Percentiles rank a stretch among this genome's conserved stretches.
phyloP scores from a whole-genome alignment of 2,113 vertebrate species.

The Hippocampus barbouri region DNA sequence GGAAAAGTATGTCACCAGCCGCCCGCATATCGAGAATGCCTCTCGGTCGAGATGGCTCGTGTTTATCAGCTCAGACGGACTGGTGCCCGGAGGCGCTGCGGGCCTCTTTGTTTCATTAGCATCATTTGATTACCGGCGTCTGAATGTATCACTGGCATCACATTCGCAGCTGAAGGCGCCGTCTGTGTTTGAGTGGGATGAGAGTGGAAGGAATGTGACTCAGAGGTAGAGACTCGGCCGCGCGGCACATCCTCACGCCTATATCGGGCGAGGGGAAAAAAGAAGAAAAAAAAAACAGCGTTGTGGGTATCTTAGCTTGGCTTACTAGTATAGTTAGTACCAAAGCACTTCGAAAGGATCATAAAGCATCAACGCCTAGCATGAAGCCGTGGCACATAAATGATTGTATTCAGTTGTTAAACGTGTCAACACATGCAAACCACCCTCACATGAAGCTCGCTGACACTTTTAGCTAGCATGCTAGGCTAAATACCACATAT shows the following conservation, averaged over 20 bases:
- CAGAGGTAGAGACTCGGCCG: constrained; percentile 8
- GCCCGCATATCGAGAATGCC: background rate
- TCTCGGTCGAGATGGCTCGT: constrained; percentile 14
- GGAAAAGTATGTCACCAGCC: background rate
- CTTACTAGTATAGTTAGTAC: too few species aligned
- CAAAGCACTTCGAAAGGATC: too few species aligned
- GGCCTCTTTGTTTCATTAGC: constrained; percentile 44
- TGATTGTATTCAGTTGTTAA: too few species aligned
- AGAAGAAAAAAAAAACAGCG: background rate
- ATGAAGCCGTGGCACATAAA: too few species aligned
- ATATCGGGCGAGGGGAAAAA: background rate
- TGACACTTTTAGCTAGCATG: too few species aligned
- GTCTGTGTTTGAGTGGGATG: constrained; percentile 36
- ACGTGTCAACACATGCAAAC: too few species aligned
- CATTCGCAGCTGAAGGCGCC: constrained; percentile 24
- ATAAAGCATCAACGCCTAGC: too few species aligned
- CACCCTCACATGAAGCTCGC: too few species aligned
- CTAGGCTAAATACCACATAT: too few species aligned
- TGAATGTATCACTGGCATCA: constrained; percentile 29
- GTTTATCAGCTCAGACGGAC: constrained; percentile 16
- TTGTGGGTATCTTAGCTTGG: background rate
- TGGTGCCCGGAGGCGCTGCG: background rate
- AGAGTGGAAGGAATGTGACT: constrained; percentile 21
- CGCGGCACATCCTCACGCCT: constrained; percentile 9
- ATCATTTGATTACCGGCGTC: constrained; percentile 37